These are phyloP conservation scores for Neosilurus mollespiculum DNA, from an alignment of 2,797 vertebrate genomes.

Conservation along the genomic window DNA sequence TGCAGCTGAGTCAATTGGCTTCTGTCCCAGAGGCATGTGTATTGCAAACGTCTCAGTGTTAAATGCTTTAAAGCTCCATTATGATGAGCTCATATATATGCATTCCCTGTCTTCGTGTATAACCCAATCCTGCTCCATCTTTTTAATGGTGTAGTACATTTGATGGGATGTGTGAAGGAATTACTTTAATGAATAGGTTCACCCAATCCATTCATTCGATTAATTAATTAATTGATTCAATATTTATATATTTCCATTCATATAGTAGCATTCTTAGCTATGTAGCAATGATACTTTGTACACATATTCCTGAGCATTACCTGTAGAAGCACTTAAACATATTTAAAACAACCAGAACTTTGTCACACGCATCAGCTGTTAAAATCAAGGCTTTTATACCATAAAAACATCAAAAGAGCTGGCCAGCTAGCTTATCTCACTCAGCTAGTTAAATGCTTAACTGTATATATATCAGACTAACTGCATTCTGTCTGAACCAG, in stretches of 20 bases:
- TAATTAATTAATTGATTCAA: too few species aligned
- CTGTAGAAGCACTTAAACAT: neutral
- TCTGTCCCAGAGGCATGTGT: conserved; percentile 5
- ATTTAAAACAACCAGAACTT: neutral
- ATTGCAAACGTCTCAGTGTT: neutral
- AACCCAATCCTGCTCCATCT: neutral
- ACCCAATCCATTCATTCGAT: neutral
- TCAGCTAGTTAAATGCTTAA: neutral
- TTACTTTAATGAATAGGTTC: neutral
- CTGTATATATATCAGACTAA: neutral
- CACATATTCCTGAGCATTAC: neutral
- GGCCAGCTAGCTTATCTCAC: neutral
- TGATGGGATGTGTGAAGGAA: neutral
- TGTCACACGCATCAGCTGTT: neutral
- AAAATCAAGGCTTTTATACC: neutral
- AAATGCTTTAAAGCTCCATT: neutral
- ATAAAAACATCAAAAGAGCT: neutral
- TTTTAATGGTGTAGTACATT: neutral
- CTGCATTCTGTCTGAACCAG: too few species aligned
- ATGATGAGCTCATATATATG: neutral
- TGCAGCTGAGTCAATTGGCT: neutral
- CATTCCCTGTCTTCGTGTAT: neutral
- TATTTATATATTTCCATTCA: neutral
- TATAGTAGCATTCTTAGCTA: neutral
- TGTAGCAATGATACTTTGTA: neutral